Conservation (phyloP, 2,888 invertebrate species). For the Adineta ricciae region DNA sequence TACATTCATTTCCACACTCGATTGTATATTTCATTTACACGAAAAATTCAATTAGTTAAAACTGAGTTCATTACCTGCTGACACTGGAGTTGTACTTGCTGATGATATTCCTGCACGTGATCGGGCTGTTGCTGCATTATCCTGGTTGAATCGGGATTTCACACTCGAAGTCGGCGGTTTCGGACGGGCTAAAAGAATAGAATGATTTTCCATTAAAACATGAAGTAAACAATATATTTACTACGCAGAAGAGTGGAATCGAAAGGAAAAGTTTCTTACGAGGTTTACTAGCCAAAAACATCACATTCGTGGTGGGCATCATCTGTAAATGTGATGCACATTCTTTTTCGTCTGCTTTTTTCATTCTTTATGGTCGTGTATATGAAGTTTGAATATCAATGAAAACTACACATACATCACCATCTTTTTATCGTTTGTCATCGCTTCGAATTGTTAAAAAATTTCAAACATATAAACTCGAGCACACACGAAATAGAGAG, state of each 20-base stretch:
- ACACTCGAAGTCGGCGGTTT: neutral
- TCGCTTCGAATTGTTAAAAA: neutral
- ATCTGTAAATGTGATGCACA: neutral
- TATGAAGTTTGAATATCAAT: neutral
- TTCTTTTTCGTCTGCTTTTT: neutral
- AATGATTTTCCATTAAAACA: neutral
- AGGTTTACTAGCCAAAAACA: constrained; percentile 8
- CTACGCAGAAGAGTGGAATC: neutral
- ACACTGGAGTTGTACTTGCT: neutral
- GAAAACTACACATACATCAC: neutral
- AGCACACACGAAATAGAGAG: neutral
- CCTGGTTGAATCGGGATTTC: neutral
- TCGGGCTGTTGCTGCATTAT: neutral
- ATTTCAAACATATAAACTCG: neutral
- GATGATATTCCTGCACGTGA: neutral
- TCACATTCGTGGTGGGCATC: neutral
- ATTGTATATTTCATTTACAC: neutral
- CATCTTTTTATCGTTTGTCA: neutral
- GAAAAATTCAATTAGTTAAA: neutral
- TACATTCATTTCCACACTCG: neutral
- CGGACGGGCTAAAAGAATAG: neutral
- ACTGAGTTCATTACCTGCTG: neutral
- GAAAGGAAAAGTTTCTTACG: no score
- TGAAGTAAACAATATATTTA: neutral
- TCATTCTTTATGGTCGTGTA: neutral